Evolutionary conservation across 2,888 invertebrate species (phyloP), one percentile per base, ranked within the genome.

Genomic region (Dioctria rufipes): DNA sequence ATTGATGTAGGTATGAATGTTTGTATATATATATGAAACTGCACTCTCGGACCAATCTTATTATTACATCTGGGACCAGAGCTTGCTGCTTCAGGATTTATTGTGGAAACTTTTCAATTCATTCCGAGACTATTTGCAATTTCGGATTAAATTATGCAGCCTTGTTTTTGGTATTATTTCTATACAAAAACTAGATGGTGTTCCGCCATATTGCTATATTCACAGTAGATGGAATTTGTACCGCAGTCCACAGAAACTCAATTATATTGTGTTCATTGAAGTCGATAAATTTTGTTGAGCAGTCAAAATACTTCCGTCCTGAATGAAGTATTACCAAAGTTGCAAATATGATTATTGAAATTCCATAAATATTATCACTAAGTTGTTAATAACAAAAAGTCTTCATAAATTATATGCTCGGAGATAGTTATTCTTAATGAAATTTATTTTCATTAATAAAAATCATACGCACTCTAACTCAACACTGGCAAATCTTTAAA

Each of bases 61-160:
- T 61, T 61, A 61, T 61, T 61, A 61, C 61, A 61, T 61, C 61
- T 61, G 61, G 39, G 37, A 61, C 61, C 61, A 39, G 39, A 39
- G 11, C 61, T 61, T 37, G 2, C 61, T 39, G 39, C 39, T 39
- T 11, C 5, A 61, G 37, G 61, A 61, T 61, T 61, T 61, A 61
- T 61, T 61, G 39, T 39, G 11, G 61, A 61, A 61, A 61, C 11
- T 61, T 61, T 61, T 61, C 61, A 61, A 61, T 61, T 61, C 61
- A 61, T 61, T 61, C 39, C 61, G 61, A 61, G 61, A 39, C 37
- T 39, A 39, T 39, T 61, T 61, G 61, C 37, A 25, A 39, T 39
- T 61, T 61, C 61, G 37, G 61, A 39, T 61, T 39, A 61, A 61
- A 61, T 61, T 61, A 61, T 61, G 61, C 39, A 39, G 61, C 39